Evolutionary conservation across 2,797 vertebrate genomes (phyloP).

Genomic region (Psittacula echo): DNA sequence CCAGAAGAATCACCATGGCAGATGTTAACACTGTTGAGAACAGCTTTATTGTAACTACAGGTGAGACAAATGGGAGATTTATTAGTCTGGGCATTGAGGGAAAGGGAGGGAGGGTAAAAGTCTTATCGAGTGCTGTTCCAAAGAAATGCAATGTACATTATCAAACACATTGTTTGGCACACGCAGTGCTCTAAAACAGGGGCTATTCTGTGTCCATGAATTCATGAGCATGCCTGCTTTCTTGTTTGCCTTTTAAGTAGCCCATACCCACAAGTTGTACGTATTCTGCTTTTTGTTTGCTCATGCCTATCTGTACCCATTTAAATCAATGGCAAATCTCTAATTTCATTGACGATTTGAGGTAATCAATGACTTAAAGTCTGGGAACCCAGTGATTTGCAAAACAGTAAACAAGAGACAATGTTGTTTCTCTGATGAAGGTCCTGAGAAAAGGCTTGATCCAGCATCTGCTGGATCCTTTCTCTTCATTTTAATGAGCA

Average conservation of each 20-base stretch:
- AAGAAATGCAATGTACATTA: not conserved
- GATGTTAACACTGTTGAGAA: conserved; percentile 58
- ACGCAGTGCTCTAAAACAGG: not conserved
- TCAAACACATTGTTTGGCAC: not conserved
- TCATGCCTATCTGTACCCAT: not conserved
- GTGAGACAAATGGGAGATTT: conserved; percentile 67
- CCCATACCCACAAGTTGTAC: not conserved
- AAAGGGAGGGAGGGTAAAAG: not conserved
- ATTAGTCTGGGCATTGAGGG: conserved; percentile 30
- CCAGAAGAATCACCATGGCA: conserved; percentile 55
- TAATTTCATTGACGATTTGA: conserved; percentile 3
- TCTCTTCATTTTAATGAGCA: conserved; percentile 54
- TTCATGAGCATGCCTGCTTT: not conserved
- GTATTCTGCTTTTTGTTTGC: conserved; percentile 14
- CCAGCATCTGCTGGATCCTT: conserved; percentile 30
- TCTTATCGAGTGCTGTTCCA: not conserved
- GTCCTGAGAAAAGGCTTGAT: conserved; percentile 1
- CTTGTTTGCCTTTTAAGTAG: not conserved
- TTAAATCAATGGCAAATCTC: not conserved
- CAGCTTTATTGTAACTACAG: conserved; percentile 60
- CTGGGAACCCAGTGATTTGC: conserved; percentile 33
- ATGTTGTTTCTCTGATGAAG: conserved; percentile 8
- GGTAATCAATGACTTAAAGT: conserved; percentile 18
- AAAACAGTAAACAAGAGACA: conserved; percentile 32
- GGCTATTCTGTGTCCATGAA: not conserved